Base-by-base conservation (phyloP, 1,140 invertebrate species). In the Ips nitidus region DNA sequence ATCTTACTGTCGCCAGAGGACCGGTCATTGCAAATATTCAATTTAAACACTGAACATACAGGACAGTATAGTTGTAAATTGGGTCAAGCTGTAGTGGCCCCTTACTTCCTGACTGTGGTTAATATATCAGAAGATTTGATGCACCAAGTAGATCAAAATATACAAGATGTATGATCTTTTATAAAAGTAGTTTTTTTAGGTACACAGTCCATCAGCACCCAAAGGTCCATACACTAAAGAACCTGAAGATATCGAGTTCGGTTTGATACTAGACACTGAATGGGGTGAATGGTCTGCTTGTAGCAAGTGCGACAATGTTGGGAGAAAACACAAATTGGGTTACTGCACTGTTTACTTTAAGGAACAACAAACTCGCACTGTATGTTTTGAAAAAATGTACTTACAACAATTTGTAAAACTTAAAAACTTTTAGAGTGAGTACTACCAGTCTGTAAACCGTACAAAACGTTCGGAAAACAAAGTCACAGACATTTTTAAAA, bases 201-300 rank as follows among this genome's bases (percentile, higher is more conserved):
- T 84, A 4, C 73, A 81, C 63, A 69, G 77, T 38, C 41, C 75
- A 38, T 69, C 67, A 64, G 75, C 79, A 37, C 65, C 69, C 4
- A 63, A 66, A 39, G 75, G 56, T 47, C 71, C 73, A 7, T 77
- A 81, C 73, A 59, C 78, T 6, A 66, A 62, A 75, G 41, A 74
- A 66, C 62, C 76, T 2, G 69, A 75, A 70, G 41, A 76, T 6
- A 61, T 84, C 47, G 68, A 79, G 42, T 79, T 79, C 45, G 77
- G 81, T 72, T 67, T 84, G 62, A 76, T 79, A 69, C 52, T 84
- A 58, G 79, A 81, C 63, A 82, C 83, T 4, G 75, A 78, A 53
- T 90, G 88, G 87, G 81, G 81, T 2, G 66, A 78, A 8, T 89
- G 88, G 88, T 84, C 84, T 7, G 69, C 80, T n/a, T 91, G 89